Base-by-base conservation (phyloP, 2,888 invertebrate species). In the Drosophila mimica region DNA sequence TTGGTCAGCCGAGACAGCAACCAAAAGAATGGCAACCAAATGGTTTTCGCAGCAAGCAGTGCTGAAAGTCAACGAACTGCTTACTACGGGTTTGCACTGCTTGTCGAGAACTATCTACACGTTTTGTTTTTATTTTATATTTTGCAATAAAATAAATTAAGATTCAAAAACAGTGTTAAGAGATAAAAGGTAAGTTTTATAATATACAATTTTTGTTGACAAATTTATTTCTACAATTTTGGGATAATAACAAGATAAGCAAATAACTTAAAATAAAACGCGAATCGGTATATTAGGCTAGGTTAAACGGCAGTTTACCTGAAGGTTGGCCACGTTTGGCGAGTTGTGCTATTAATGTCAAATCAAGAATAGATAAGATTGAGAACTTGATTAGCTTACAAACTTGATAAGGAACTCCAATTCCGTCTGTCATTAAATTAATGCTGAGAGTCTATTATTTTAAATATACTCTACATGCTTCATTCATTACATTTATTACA, bases 1-100 rank as follows among this genome's bases (percentile, higher is more conserved):
- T 17, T 8, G 30, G 36, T 62, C n/a, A 79, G 62, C 70, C 20
- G 8, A 51, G 80, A 76, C 79, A 64, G 13, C 33, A 76, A 79
- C 79, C 79, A 9, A 28, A 30, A 46, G n/a, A 20, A 28, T 25
- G 36, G 49, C 43, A 38, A 28, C 25, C 34, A 73, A 62, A 49
- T 52, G 65, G 46, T 20, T 30, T 43, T 20, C 33, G 13, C 31
- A 20, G 33, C 52, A 76, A 79, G 79, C 80, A 76, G 79, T 74
- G 15, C 2, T n/a, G 0, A 1, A 0, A 30, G 11, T 7, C 0
- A 1, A 31, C 5, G 3, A 5, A 57, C 57, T 57, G 58, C 62
- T 63, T 76, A 7, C 15, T 20, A 0, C 5, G 0, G 2, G 0
- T 6, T 4, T 11, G n/a, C 36, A 72, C 68, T 65, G 58, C 62